A percentile compares a stretch with the other conserved stretches of the same genome.
Conservation (phyloP, 2,888 invertebrate species). For the Lithophane socia region DNA sequence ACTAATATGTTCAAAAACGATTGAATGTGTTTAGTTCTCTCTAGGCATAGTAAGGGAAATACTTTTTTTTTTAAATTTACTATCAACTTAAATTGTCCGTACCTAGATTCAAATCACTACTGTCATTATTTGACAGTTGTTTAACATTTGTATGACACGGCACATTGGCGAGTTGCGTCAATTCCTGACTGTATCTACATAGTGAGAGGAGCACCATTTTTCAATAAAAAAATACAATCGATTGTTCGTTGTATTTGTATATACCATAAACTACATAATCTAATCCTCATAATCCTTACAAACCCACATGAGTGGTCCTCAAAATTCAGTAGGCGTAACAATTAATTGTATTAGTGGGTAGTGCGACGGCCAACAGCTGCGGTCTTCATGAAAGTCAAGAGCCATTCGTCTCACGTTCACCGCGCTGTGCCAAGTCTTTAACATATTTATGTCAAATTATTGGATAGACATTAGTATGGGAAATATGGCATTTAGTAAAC, state of each 20-base stretch:
- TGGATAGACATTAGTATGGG: slow-evolving; percentile 19
- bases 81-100: too few relatives aligned
- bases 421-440: slow-evolving; percentile 61
- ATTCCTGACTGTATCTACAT: too few relatives aligned
- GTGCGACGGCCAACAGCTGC: slow-evolving; percentile 51
- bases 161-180: too few relatives aligned
- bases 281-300: not conserved
- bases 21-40: not conserved
- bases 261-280: not conserved
- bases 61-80: too few relatives aligned
- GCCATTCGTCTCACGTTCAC: slow-evolving; percentile 65
- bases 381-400: slow-evolving; percentile 25
- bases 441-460: slow-evolving; percentile 63
- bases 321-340: slow-evolving; percentile 58
- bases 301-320: slow-evolving; percentile 11
- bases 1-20: not conserved
- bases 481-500: not conserved
- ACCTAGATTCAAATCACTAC: too few relatives aligned
- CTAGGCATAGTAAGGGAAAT: too few relatives aligned
- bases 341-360: slow-evolving; percentile 61
- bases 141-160: too few relatives aligned
- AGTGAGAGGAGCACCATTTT: too few relatives aligned
- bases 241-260: too few relatives aligned
- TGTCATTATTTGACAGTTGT: too few relatives aligned
- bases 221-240: too few relatives aligned